These are phyloP conservation scores for Pelodytes ibericus DNA, from an alignment of 2,797 vertebrate genomes.

Conservation along the genomic window DNA sequence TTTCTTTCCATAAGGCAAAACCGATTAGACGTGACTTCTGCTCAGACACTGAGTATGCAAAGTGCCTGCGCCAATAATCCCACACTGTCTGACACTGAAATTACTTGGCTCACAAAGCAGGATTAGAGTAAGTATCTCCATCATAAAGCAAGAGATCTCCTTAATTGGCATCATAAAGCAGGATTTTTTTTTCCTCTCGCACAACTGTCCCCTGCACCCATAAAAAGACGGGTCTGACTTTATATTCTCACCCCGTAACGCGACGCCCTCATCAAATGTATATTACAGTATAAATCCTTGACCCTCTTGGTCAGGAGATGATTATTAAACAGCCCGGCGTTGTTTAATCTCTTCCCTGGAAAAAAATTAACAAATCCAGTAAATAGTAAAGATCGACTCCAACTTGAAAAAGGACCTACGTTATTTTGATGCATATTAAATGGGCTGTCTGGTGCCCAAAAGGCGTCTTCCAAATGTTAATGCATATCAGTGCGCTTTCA, in stretches of 20 bases:
- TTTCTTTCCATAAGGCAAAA: not conserved
- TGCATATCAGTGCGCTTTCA: too few relatives aligned
- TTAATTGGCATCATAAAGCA: constrained; percentile 45
- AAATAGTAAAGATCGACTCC: too few relatives aligned
- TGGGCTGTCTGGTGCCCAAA: too few relatives aligned
- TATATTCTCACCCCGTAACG: not conserved
- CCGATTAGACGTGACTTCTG: not conserved
- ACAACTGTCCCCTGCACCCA: not conserved
- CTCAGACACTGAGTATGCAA: constrained; percentile 4
- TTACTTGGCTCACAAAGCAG: constrained; percentile 47
- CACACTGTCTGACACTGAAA: constrained; percentile 46
- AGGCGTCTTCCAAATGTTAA: too few relatives aligned
- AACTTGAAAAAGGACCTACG: too few relatives aligned
- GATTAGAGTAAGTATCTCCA: constrained; percentile 43
- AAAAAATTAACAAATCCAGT: too few relatives aligned
- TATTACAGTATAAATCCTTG: too few relatives aligned
- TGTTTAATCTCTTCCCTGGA: too few relatives aligned
- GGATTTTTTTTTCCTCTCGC: constrained; percentile 16
- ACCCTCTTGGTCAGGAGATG: too few relatives aligned
- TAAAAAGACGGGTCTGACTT: constrained; percentile 7
- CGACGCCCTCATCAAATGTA: too few relatives aligned
- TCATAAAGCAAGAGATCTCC: constrained; percentile 40
- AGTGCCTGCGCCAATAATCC: constrained; percentile 36
- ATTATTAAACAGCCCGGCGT: too few relatives aligned
- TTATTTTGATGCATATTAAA: too few relatives aligned